phyloP scores from a whole-genome alignment of 2,888 invertebrate genomes.

The Limenitis camilla region DNA sequence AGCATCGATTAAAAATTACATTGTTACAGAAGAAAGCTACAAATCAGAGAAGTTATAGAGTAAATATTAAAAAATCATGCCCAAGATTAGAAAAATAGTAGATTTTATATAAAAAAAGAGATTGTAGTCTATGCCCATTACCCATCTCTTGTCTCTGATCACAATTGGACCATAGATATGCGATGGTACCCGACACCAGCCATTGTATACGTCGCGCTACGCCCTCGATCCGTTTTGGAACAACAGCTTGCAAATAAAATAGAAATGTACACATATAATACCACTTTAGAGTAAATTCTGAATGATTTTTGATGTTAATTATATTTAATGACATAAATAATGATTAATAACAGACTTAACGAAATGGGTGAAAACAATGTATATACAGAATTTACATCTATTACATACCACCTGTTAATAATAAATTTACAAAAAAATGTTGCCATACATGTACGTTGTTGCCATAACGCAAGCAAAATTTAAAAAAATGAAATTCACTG shows the following conservation, averaged over 20 bases:
- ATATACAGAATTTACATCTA: constrained; percentile 16
- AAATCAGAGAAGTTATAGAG: neutral
- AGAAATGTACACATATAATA: constrained; percentile 27
- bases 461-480: neutral
- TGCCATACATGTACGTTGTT: too few species aligned
- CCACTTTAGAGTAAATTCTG: constrained; percentile 14
- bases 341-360: neutral
- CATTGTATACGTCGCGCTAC: constrained; percentile 59
- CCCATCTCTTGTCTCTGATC: constrained; percentile 45
- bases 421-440: neutral
- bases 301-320: neutral
- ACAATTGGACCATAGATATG: constrained; percentile 55
- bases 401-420: constrained; percentile 11
- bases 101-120: constrained; percentile 4
- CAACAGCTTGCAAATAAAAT: constrained; percentile 66
- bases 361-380: neutral
- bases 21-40: neutral
- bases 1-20: neutral
- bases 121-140: constrained; percentile 34
- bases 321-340: neutral
- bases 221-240: constrained; percentile 48
- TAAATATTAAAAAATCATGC: constrained; percentile 14
- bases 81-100: constrained; percentile 5
- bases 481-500: neutral
- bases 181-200: constrained; percentile 53